Evolutionary conservation across 1,140 invertebrate genomes (phyloP).

Genomic region (Leguminivora glycinivorella): DNA sequence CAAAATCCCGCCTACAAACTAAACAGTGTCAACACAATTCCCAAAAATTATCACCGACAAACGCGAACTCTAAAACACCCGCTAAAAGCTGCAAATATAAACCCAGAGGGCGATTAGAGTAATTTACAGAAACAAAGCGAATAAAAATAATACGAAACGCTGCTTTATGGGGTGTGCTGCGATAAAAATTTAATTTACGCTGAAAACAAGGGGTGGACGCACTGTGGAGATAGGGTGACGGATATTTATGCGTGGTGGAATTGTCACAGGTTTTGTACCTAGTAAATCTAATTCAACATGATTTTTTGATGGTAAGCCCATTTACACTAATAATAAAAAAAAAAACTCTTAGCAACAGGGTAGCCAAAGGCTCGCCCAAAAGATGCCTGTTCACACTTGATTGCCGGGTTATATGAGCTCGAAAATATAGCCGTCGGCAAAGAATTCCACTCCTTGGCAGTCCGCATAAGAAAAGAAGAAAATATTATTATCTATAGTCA

Average conservation of each 20-base stretch:
- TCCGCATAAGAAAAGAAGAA: too few relatives aligned
- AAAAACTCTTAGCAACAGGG: too few relatives aligned
- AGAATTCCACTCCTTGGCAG: too few relatives aligned
- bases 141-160: conserved; percentile 33
- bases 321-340: too few relatives aligned
- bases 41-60: conserved; percentile 20
- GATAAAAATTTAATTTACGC: conserved; percentile 35
- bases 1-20: not conserved
- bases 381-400: too few relatives aligned
- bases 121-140: conserved; percentile 32
- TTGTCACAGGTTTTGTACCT: not conserved
- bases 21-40: not conserved
- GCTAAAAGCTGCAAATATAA: conserved; percentile 15
- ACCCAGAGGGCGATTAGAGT: conserved; percentile 16
- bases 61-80: conserved; percentile 1
- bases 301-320: too few relatives aligned
- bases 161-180: conserved; percentile 32
- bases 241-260: not conserved
- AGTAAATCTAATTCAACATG: too few relatives aligned
- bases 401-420: too few relatives aligned
- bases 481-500: too few relatives aligned
- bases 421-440: too few relatives aligned
- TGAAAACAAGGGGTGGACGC: conserved; percentile 23
- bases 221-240: conserved; percentile 4
- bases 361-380: too few relatives aligned